Base-by-base conservation (phyloP, 2,888 invertebrate species). In the Orthosia gothica region DNA sequence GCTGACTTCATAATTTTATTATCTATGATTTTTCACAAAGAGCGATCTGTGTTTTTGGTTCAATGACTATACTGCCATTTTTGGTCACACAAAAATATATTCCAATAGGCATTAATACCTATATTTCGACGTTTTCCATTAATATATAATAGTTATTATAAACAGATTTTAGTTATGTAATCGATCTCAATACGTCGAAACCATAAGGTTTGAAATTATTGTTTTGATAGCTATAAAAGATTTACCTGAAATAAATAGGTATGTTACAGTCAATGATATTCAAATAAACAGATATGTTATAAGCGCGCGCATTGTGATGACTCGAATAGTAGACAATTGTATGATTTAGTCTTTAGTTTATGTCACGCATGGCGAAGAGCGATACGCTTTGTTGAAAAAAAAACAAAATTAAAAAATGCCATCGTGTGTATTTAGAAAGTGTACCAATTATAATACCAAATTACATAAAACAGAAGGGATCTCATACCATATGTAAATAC, bases 161-260 rank as follows among this genome's bases (percentile, higher is more conserved):
- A 57, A 76, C 26, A 82, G 65, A 55, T 67, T 76, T 70, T 69
- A 70, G 64, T 67, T 76, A 72, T 74, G 18, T 61, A 61, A 76
- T 78, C 75, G 85, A 86, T 86, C 85, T 86, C 85, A 85, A 74
- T 76, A 79, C 65, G 62, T 76, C 74, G 65, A 63, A 61, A 70
- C 58, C 57, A 11, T 67, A 72, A 52, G 54, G 55, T 66, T 45
- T 71, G 26, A 49, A 67, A 81, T 65, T 72, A 75, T 70, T 50
- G 54, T 71, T 79, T 79, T 61, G 45, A 65, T 70, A 64, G 63
- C 61, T 55, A 18, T 40, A 70, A 55, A 71, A 52, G 12, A 57
- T 66, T 63, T 73, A 67, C 67, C 70, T 83, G 69, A 64, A 82
- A 63, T 40, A 40, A 9, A 69, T 58, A 70, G 63, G 15, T 50